phyloP scores from a whole-genome alignment of 2,113 vertebrate genomes.

The Phyllostomus hastatus region DNA sequence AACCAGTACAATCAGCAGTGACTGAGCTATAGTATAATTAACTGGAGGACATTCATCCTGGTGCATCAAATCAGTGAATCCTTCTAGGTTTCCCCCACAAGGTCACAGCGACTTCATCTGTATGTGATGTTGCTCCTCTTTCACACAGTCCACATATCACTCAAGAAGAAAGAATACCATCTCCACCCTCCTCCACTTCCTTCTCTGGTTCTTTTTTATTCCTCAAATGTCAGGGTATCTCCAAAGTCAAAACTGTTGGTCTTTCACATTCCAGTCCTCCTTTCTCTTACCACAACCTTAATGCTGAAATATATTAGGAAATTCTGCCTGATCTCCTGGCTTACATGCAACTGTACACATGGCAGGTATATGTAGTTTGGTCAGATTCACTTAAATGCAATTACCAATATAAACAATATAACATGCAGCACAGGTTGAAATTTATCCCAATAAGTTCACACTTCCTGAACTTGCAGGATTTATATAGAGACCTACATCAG shows the following conservation, averaged over 20 bases:
- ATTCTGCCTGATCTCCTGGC: not conserved
- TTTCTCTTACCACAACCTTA: not conserved
- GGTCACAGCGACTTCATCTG: not conserved
- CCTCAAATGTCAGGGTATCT: not conserved
- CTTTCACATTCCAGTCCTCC: not conserved
- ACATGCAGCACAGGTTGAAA: not conserved
- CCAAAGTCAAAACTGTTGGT: not conserved
- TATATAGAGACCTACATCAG: not conserved
- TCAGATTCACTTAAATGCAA: not conserved
- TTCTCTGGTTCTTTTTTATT: not conserved
- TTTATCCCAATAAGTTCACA: not conserved
- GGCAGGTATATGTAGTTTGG: not conserved
- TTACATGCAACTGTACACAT: not conserved
- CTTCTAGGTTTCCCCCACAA: not conserved
- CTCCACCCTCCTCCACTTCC: fast-evolving
- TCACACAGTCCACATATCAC: not conserved
- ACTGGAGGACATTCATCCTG: not conserved
- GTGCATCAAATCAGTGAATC: not conserved
- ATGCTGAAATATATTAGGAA: not conserved
- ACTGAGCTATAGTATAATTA: not conserved
- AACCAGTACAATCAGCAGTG: not conserved
- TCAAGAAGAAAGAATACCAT: not conserved
- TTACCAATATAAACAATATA: not conserved
- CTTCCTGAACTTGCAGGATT: not conserved
- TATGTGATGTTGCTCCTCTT: not conserved